Percentiles rank a stretch among this genome's conserved stretches.
Conservation (phyloP, 2,888 invertebrate genomes). For the Polia nebulosa region DNA sequence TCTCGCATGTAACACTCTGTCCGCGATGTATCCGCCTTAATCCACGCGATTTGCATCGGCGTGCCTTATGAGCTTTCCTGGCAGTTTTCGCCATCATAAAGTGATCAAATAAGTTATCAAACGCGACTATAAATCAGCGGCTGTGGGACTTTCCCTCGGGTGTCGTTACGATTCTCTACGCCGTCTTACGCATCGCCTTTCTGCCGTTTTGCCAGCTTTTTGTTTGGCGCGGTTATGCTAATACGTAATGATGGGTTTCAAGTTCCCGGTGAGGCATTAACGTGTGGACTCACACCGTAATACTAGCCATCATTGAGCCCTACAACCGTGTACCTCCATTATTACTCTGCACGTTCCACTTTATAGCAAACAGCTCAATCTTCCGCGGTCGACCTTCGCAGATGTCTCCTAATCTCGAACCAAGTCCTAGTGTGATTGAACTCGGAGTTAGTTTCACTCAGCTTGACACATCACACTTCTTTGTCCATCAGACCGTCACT, state of each 20-base stretch:
- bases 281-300: slow-evolving; percentile 56
- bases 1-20: slow-evolving; percentile 74
- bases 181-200: slow-evolving; percentile 76
- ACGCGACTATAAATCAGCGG: slow-evolving; percentile 83
- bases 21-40: slow-evolving; percentile 80
- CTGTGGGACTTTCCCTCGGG: slow-evolving; percentile 81
- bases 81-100: slow-evolving; percentile 89
- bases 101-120: slow-evolving; percentile 90
- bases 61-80: slow-evolving; percentile 86
- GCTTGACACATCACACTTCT: background rate
- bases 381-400: slow-evolving; percentile 21
- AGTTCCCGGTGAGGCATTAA: slow-evolving; percentile 72
- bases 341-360: slow-evolving; percentile 43
- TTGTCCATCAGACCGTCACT: slow-evolving; percentile 35
- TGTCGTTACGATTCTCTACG: slow-evolving; percentile 87
- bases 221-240: slow-evolving; percentile 81
- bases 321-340: slow-evolving; percentile 51
- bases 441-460: background rate
- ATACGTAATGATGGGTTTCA: slow-evolving; percentile 79
- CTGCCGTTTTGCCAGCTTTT: slow-evolving; percentile 84
- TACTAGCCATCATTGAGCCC: slow-evolving; percentile 55
- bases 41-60: slow-evolving; percentile 84
- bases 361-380: slow-evolving; percentile 56
- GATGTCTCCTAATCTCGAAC: slow-evolving; percentile 19
- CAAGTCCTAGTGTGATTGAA: slow-evolving; percentile 1